Evolutionary conservation across 2,113 vertebrate species (phyloP).

Genomic region (Sminthopsis crassicaudata): DNA sequence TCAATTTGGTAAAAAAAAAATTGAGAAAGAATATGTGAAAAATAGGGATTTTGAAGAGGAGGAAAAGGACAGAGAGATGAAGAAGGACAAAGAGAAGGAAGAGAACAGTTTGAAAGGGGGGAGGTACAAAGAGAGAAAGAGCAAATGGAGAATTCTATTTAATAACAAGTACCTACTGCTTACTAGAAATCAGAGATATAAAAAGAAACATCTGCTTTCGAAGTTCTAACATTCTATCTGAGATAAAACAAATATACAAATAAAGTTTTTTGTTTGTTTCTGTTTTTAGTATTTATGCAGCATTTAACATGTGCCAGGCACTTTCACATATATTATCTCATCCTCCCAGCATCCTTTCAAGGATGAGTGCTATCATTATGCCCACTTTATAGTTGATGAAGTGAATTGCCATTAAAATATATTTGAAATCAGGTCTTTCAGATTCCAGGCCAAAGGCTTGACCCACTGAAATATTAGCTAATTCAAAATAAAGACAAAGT

Average conservation of each 20-base stretch:
- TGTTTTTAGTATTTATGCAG: neutral
- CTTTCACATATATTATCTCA: neutral
- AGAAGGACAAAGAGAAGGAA: neutral
- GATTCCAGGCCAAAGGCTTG: neutral
- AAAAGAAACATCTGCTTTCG: neutral
- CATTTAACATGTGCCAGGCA: neutral
- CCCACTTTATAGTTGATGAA: neutral
- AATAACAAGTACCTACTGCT: neutral
- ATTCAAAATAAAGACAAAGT: neutral
- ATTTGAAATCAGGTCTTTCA: too few species aligned
- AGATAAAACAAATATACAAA: neutral
- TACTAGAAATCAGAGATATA: neutral
- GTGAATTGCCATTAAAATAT: neutral
- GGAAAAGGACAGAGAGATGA: neutral
- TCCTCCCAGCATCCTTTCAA: neutral
- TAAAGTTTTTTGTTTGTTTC: too few species aligned
- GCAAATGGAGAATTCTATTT: neutral
- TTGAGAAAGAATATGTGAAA: neutral
- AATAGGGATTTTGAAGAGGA: too few species aligned
- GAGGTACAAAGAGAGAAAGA: neutral
- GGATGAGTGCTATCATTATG: neutral
- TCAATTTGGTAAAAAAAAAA: neutral
- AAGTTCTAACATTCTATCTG: neutral
- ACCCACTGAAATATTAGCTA: neutral
- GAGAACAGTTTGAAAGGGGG: neutral